Base-by-base conservation (phyloP, 2,797 vertebrate species). In the Choloepus didactylus region DNA sequence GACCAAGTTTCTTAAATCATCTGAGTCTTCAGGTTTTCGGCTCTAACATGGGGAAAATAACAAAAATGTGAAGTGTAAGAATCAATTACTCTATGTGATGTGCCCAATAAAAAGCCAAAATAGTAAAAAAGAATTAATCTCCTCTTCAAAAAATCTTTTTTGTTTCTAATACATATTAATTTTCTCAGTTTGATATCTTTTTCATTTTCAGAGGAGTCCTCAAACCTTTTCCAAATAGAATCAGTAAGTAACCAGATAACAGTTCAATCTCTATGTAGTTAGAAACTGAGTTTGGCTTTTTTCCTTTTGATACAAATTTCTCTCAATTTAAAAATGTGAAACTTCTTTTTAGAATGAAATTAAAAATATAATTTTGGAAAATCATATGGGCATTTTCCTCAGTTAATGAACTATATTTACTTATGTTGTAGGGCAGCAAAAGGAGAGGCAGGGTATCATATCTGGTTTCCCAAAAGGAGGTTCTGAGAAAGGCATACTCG, bases 301-400 rank as follows among this genome's bases (percentile, higher is more conserved):
- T 67, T 64, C 49, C 38, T 89, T 90, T 80, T 85, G 62, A 90
- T 44, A 79, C 6, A 62, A 79, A 86, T 75, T 89, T 88, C 0
- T 56, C 11, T 75, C 35, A 46, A 80, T 88, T 83, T 9, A 62
- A 91, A 38, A 5, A 76, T 76, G 12, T 35, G 12, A 86, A 66
- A 56, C 23, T 88, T 69, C 14, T 76, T 27, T 51, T 19, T 51
- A 51, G 29, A 81, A 79, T 69, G 25, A 95, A 87, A 88, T 84
- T 75, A 67, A 97, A 92, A 95, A 56, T 87, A 46, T 18, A 80
- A 60, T 70, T 89, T 91, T 70, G 64, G 51, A 11, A 89, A 83
- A 80, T 59, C 19, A 25, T 44, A 41, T 38, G n/a, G 31, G 27
- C 35, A 81, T 94, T 77, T 44, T 51, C 3, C n/a, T 59, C 87